Evolutionary conservation across 2,888 invertebrate species (phyloP).

Genomic region (Dendrolimus houi): DNA sequence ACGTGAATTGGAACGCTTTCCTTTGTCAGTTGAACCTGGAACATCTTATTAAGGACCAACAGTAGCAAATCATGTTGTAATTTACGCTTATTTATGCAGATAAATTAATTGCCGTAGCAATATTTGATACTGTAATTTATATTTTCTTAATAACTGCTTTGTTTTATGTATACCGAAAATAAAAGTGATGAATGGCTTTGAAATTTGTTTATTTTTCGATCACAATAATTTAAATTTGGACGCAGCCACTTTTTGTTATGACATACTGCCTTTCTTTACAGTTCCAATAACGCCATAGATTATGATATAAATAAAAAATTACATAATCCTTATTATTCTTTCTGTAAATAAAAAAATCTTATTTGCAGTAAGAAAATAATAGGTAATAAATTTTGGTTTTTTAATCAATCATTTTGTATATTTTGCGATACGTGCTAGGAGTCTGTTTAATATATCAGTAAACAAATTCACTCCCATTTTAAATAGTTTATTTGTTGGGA

Average conservation of each 20-base stretch:
- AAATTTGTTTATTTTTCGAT: conserved; percentile 25
- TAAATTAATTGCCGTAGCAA: background rate
- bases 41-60: conserved; percentile 56
- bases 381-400: too few relatives aligned
- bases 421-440: too few relatives aligned
- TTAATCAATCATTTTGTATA: too few relatives aligned
- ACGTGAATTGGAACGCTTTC: conserved; percentile 66
- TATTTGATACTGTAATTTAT: background rate
- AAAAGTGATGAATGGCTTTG: conserved; percentile 11
- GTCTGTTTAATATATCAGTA: too few relatives aligned
- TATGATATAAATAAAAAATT: too few relatives aligned
- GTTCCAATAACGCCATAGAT: too few relatives aligned
- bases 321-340: too few relatives aligned
- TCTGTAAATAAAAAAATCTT: too few relatives aligned
- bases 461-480: too few relatives aligned
- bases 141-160: conserved; percentile 11
- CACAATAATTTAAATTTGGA: conserved; percentile 43
- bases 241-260: background rate
- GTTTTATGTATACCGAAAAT: conserved; percentile 5
- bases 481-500: too few relatives aligned
- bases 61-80: background rate
- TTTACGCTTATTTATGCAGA: background rate
- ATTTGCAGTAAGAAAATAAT: too few relatives aligned
- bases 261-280: too few relatives aligned
- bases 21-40: conserved; percentile 64